Conservation (phyloP, 2,113 vertebrate species). For the Ophthalmolycus amberensis region DNA sequence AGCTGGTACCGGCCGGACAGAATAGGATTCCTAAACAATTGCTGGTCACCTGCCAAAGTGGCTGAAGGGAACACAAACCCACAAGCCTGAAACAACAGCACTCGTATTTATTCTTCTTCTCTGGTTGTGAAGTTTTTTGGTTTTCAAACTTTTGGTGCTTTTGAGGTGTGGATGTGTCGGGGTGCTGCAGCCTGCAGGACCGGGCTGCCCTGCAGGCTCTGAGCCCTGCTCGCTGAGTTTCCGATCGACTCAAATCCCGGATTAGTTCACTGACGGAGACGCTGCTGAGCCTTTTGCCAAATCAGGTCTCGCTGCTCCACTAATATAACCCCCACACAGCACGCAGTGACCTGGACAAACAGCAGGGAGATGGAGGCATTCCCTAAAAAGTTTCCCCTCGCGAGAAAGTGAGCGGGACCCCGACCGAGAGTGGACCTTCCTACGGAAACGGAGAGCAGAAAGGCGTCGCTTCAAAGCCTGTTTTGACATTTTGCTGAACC, state of each 20-base stretch:
- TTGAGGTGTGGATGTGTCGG: slow-evolving; percentile 4
- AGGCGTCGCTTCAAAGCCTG: slow-evolving; percentile 40
- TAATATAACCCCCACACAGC: slow-evolving; percentile 29
- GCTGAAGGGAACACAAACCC: background rate
- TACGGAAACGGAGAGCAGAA: background rate
- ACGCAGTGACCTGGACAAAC: slow-evolving; percentile 11
- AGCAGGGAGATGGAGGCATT: slow-evolving; percentile 54
- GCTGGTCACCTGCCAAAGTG: slow-evolving; percentile 31
- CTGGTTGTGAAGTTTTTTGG: slow-evolving; percentile 2
- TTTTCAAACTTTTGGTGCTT: background rate
- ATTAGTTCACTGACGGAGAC: slow-evolving; percentile 80
- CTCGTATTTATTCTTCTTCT: background rate
- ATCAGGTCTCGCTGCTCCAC: slow-evolving; percentile 52
- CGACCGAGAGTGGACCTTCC: background rate
- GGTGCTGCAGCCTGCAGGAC: background rate
- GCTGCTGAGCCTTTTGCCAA: slow-evolving; percentile 68
- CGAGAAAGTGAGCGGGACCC: background rate
- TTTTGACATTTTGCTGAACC: slow-evolving; percentile 23
- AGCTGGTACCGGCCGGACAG: background rate
- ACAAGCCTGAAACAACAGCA: background rate
- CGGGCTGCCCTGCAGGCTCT: slow-evolving; percentile 30
- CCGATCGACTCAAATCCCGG: slow-evolving; percentile 72
- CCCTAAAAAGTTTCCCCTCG: slow-evolving; percentile 21
- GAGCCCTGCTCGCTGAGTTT: slow-evolving; percentile 63
- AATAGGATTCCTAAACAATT: slow-evolving; percentile 37